These are phyloP conservation scores for Oligia latruncula DNA, from an alignment of 2,888 invertebrate species.

Conservation along the genomic window DNA sequence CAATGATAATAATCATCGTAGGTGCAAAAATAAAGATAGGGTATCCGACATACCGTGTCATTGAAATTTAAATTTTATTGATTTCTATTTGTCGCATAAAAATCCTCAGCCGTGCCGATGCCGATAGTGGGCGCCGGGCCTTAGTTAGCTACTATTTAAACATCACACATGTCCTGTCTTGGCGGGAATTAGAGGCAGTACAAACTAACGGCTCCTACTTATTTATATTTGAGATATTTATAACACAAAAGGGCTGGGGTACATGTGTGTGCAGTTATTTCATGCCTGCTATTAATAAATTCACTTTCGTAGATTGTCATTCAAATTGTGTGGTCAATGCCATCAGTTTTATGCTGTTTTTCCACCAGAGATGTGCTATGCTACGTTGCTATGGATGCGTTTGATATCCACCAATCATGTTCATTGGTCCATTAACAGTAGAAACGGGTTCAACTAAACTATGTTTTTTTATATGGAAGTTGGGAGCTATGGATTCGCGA, in stretches of 20 bases:
- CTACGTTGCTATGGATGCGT: not conserved
- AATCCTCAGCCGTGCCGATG: too few relatives aligned
- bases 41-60: too few relatives aligned
- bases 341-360: too few relatives aligned
- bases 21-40: too few relatives aligned
- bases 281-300: conserved; percentile 28
- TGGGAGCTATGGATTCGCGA: too few relatives aligned
- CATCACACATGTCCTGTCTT: conserved; percentile 28
- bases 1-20: too few relatives aligned
- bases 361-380: not conserved
- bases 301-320: not conserved
- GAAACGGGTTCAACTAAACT: too few relatives aligned
- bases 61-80: too few relatives aligned
- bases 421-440: too few relatives aligned
- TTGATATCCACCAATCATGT: not conserved
- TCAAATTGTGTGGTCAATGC: not conserved
- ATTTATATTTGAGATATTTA: conserved; percentile 37
- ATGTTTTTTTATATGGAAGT: too few relatives aligned
- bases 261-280: conserved; percentile 18
- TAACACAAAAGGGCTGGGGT: conserved; percentile 23
- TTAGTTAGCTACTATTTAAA: not conserved
- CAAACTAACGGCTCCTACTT: conserved; percentile 27
- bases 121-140: too few relatives aligned
- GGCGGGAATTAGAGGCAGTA: conserved; percentile 18
- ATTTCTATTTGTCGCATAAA: too few relatives aligned